A percentile compares a stretch with the other conserved stretches of the same genome.
Evolutionary conservation across 2,797 vertebrate genomes (phyloP).

Genomic region (Micromesistius poutassou): DNA sequence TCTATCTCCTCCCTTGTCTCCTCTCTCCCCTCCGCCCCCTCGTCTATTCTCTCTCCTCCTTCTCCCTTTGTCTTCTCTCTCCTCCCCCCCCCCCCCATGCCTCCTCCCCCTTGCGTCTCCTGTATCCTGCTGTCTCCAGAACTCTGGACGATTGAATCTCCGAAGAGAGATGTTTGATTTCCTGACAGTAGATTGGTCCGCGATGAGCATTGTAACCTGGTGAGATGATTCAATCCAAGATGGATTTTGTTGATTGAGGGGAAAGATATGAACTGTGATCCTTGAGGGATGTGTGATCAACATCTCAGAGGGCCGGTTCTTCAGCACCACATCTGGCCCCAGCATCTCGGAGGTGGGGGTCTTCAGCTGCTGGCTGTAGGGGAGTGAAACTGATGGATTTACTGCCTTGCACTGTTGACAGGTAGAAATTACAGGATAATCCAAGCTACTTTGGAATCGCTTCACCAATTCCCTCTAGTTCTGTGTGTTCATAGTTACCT

Average conservation of each 20-base stretch:
- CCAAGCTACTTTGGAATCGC: background rate
- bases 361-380: too few relatives aligned
- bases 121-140: conserved; percentile 23
- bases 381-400: background rate
- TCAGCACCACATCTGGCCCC: too few relatives aligned
- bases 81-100: conserved; percentile 25
- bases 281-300: background rate
- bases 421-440: background rate
- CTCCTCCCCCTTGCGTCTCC: conserved; percentile 6
- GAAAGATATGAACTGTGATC: background rate
- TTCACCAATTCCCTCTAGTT: background rate
- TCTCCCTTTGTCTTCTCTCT: background rate
- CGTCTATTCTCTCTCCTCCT: conserved; percentile 10
- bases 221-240: background rate
- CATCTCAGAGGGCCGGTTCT: too few relatives aligned
- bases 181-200: conserved; percentile 11
- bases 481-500: background rate
- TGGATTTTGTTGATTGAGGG: background rate
- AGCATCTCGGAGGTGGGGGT: too few relatives aligned
- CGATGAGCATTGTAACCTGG: background rate
- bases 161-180: conserved; percentile 48
- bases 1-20: background rate
- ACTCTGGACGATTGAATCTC: conserved; percentile 50
- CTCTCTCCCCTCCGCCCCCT: conserved; percentile 25
- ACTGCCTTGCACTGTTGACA: background rate